A percentile compares a stretch with the other conserved stretches of the same genome.
These are phyloP conservation scores for Drosophila athabasca DNA, from an alignment of 1,140 invertebrate genomes.

Conservation along the genomic window DNA sequence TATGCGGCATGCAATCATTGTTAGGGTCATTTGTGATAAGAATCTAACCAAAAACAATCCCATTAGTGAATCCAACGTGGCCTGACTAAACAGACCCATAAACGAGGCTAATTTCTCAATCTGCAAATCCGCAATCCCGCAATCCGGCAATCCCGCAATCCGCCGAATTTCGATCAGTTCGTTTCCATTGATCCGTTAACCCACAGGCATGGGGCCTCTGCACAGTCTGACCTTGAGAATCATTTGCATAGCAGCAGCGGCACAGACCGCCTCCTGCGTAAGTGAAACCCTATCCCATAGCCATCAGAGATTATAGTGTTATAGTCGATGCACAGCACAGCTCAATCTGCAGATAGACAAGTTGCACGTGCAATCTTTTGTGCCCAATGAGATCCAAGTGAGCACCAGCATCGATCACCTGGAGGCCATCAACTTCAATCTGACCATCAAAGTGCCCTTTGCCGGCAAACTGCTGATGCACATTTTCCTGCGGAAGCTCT, in stretches of 20 bases:
- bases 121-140: slow-evolving; percentile 10
- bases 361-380: slow-evolving; percentile 61
- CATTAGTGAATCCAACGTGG: slow-evolving; percentile 59
- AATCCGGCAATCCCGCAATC: too few species aligned
- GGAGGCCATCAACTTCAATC: slow-evolving; percentile 50
- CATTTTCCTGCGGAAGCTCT: slow-evolving; percentile 51
- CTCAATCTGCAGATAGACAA: slow-evolving; percentile 49
- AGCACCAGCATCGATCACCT: slow-evolving; percentile 22
- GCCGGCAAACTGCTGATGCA: slow-evolving; percentile 66
- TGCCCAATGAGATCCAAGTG: slow-evolving; percentile 53
- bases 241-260: not conserved
- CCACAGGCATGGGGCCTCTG: slow-evolving; percentile 18
- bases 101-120: slow-evolving; percentile 32
- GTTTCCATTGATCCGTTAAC: not conserved
- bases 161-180: slow-evolving; percentile 9
- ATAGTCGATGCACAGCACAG: slow-evolving; percentile 18
- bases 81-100: slow-evolving; percentile 53
- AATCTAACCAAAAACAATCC: slow-evolving; percentile 28
- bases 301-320: not conserved
- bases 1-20: slow-evolving; percentile 6
- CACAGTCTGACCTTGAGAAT: slow-evolving; percentile 8
- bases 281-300: slow-evolving; percentile 18
- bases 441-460: slow-evolving; percentile 54
- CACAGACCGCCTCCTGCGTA: slow-evolving; percentile 26
- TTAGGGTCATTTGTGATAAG: slow-evolving; percentile 31